Conservation (phyloP, 1,140 invertebrate species). For the Stegodyphus mimosarum region DNA sequence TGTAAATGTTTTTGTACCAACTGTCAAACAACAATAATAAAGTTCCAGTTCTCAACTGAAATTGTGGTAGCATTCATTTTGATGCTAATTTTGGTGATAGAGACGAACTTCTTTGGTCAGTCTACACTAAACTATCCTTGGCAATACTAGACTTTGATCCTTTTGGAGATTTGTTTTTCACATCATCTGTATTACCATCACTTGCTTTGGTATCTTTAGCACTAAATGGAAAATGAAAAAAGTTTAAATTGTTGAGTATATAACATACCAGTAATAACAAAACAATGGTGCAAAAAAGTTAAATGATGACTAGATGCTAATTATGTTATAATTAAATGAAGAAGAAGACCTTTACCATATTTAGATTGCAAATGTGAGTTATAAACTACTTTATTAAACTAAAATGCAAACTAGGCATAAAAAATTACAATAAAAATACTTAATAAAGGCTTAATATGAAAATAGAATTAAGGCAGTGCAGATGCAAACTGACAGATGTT, state of each 20-base stretch:
- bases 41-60: constrained; percentile 44
- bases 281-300: background rate
- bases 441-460: constrained; percentile 23
- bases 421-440: background rate
- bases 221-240: constrained; percentile 28
- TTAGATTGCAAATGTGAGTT: constrained; percentile 41
- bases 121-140: constrained; percentile 62
- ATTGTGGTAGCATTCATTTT: constrained; percentile 33
- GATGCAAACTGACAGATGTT: constrained; percentile 30
- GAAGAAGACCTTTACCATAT: constrained; percentile 37
- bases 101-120: constrained; percentile 40
- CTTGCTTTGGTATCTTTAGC: constrained; percentile 32
- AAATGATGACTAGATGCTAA: background rate
- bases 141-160: constrained; percentile 63
- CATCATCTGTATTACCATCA: constrained; percentile 52
- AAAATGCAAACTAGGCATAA: background rate
- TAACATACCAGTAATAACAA: background rate
- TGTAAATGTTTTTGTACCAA: constrained; percentile 1
- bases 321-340: background rate
- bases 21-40: constrained; percentile 42
- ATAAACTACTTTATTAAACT: constrained; percentile 19
- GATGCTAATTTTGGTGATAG: constrained; percentile 22
- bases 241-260: background rate
- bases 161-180: constrained; percentile 58
- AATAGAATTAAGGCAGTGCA: constrained; percentile 42